A percentile compares a stretch with the other conserved stretches of the same genome.
Evolutionary conservation across 2,888 invertebrate species (phyloP).

Genomic region (Marronus borbonicus): DNA sequence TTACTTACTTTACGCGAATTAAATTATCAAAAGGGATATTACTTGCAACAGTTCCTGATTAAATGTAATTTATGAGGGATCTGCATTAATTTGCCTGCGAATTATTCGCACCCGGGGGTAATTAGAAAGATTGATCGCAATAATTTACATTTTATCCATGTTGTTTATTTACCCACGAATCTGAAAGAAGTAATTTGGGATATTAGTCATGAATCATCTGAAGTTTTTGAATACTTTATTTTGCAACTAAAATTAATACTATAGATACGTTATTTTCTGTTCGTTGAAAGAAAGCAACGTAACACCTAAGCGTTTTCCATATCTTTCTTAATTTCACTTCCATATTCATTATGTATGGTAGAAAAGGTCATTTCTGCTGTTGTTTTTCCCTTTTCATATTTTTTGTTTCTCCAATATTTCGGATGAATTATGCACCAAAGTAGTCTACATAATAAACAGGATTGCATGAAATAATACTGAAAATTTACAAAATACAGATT

Average conservation of each 20-base stretch:
- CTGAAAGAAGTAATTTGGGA: not conserved
- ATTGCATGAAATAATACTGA: not conserved
- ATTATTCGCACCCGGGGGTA: constrained; percentile 36
- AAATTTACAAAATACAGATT: not conserved
- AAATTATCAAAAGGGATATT: constrained; percentile 49
- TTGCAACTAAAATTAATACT: not conserved
- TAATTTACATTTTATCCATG: constrained; percentile 16
- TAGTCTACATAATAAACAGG: not conserved
- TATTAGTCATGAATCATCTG: not conserved
- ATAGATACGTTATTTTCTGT: no score
- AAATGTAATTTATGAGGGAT: constrained; percentile 47
- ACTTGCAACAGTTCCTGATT: constrained; percentile 47
- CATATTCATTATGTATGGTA: constrained; percentile 18
- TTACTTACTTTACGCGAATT: constrained; percentile 55
- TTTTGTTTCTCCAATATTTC: not conserved
- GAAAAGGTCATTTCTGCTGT: not conserved
- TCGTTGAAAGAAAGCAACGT: not conserved
- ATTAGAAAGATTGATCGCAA: constrained; percentile 44
- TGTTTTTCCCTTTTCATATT: not conserved
- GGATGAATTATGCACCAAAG: constrained; percentile 11
- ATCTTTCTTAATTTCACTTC: constrained; percentile 35
- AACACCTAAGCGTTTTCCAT: not conserved
- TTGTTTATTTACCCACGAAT: not conserved
- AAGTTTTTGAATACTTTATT: not conserved
- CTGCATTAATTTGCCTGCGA: constrained; percentile 44